These are phyloP conservation scores for Caenorhabditis panamensis DNA, from an alignment of 2,888 invertebrate species.

Conservation along the genomic window DNA sequence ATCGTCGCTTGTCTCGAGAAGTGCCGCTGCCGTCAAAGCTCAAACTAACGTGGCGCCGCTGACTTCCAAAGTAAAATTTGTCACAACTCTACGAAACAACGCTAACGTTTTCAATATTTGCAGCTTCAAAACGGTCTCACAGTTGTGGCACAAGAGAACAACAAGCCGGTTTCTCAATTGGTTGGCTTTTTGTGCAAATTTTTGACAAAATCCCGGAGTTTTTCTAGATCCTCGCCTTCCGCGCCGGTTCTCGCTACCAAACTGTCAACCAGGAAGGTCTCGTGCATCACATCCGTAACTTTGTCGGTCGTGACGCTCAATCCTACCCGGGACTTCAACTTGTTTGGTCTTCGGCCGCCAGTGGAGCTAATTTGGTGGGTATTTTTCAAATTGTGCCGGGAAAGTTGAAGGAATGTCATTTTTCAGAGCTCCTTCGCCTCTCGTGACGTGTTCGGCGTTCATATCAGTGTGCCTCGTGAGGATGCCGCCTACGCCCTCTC, in stretches of 20 bases:
- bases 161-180: slow-evolving; percentile 85
- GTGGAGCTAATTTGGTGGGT: slow-evolving; percentile 64
- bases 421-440: slow-evolving; percentile 65
- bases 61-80: slow-evolving; percentile 30
- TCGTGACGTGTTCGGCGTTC: slow-evolving; percentile 69
- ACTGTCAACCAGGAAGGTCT: slow-evolving; percentile 87
- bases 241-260: slow-evolving; percentile 90
- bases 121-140: slow-evolving; percentile 84
- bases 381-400: too few relatives aligned
- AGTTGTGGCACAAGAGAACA: slow-evolving; percentile 89
- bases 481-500: slow-evolving; percentile 70
- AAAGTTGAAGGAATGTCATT: too few relatives aligned
- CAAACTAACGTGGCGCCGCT: not conserved
- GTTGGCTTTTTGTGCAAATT: slow-evolving; percentile 29
- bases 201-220: not conserved
- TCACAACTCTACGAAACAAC: not conserved
- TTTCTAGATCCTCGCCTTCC: slow-evolving; percentile 87
- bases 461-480: slow-evolving; percentile 64
- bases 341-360: slow-evolving; percentile 65
- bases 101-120: slow-evolving; percentile 8
- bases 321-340: slow-evolving; percentile 65
- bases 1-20: slow-evolving; percentile 38
- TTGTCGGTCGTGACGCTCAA: slow-evolving; percentile 85
- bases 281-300: slow-evolving; percentile 88
- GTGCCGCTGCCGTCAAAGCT: slow-evolving; percentile 35